Conservation (phyloP, 2,113 vertebrate species). For the Anser cygnoides region DNA sequence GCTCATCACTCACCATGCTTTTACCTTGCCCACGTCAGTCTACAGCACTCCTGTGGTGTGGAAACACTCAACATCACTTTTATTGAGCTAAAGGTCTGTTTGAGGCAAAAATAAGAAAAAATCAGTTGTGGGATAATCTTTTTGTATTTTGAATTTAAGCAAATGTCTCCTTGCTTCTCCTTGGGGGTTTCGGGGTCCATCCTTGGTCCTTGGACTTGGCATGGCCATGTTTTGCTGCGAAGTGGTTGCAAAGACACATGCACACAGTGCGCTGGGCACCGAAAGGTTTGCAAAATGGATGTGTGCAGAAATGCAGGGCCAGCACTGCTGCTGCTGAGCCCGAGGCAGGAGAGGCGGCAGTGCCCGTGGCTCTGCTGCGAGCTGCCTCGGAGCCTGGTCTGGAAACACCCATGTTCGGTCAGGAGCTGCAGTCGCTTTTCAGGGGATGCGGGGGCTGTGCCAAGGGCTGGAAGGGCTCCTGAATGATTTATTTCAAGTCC, state of each 20-base stretch:
- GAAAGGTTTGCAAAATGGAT: not conserved
- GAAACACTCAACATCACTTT: not conserved
- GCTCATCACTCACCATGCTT: not conserved
- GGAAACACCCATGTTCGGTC: not conserved
- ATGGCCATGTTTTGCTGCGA: not conserved
- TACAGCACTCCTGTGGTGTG: rapidly evolving
- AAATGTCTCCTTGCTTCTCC: not conserved
- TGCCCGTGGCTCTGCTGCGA: not conserved
- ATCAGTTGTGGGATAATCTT: not conserved
- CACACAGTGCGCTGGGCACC: not conserved
- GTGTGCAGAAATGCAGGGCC: not conserved
- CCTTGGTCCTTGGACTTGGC: not conserved
- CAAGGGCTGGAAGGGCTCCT: not conserved
- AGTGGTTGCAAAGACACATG: rapidly evolving
- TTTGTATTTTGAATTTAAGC: not conserved
- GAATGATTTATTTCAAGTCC: not conserved
- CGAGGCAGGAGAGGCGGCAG: not conserved
- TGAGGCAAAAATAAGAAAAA: rapidly evolving
- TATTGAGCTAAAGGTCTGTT: not conserved
- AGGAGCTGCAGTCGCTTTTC: not conserved
- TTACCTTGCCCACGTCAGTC: rapidly evolving
- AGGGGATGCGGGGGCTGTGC: rapidly evolving
- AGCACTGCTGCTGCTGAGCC: not conserved
- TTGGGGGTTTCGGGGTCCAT: not conserved
- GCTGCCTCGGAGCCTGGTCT: not conserved